Conservation (phyloP, 2,888 invertebrate genomes). For the Hyposoter dolosus region DNA sequence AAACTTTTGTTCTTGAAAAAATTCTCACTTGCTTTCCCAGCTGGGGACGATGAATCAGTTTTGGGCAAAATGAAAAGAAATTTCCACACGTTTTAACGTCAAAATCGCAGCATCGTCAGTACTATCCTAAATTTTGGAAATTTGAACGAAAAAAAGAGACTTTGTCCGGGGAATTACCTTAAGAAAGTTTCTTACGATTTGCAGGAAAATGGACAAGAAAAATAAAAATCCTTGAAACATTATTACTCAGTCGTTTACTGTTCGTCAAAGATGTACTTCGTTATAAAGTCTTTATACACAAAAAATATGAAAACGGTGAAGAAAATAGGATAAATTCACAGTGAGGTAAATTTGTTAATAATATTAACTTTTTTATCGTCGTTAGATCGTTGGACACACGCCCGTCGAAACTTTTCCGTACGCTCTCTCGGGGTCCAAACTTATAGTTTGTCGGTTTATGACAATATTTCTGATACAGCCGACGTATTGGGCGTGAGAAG, state of each 20-base stretch:
- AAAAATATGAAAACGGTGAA: conserved; percentile 26
- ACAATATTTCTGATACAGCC: conserved; percentile 92
- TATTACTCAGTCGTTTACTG: conserved; percentile 61
- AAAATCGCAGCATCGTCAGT: too few species aligned
- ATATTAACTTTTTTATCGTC: background rate
- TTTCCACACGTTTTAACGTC: too few species aligned
- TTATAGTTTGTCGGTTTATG: conserved; percentile 86
- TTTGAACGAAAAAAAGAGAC: background rate
- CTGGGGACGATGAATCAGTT: background rate
- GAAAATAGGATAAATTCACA: background rate
- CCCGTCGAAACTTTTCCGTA: conserved; percentile 91
- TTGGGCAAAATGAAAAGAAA: background rate
- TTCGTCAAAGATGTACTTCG: conserved; percentile 14
- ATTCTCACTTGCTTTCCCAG: background rate
- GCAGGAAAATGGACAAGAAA: background rate
- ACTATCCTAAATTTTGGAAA: background rate
- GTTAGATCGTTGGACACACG: conserved; percentile 92
- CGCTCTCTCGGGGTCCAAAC: conserved; percentile 87
- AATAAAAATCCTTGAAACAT: background rate
- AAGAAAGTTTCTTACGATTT: background rate
- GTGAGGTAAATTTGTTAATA: conserved; percentile 58
- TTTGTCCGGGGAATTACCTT: background rate
- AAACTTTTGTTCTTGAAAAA: background rate
- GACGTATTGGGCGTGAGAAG: conserved; percentile 90
- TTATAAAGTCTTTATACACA: conserved; percentile 45